These are phyloP conservation scores for Oreohelix idahoensis DNA, from an alignment of 1,140 invertebrate species.

Conservation along the genomic window DNA sequence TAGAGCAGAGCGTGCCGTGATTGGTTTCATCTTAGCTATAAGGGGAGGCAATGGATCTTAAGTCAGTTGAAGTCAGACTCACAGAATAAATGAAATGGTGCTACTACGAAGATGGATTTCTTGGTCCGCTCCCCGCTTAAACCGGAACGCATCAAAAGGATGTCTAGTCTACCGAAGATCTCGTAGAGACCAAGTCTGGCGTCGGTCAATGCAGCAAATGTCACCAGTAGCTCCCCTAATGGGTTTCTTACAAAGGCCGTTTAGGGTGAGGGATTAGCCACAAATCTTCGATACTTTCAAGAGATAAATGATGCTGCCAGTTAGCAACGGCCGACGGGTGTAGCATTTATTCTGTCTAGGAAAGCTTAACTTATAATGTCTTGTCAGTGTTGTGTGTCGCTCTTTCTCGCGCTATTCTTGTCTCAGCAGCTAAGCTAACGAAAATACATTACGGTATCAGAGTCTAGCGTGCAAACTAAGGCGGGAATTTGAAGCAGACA, in stretches of 20 bases:
- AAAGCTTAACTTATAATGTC: background rate
- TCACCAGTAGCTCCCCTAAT: constrained; percentile 7
- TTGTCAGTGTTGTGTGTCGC: constrained; percentile 1
- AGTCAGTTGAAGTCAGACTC: constrained; percentile 6
- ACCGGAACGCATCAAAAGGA: constrained; percentile 11
- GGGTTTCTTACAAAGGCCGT: constrained; percentile 6
- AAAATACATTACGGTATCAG: constrained; percentile 7
- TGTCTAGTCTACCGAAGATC: constrained; percentile 3
- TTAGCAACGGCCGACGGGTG: background rate
- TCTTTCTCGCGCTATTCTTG: background rate
- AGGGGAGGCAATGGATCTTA: background rate
- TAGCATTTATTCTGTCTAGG: constrained; percentile 15
- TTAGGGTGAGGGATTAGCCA: background rate
- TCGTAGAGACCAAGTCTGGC: background rate
- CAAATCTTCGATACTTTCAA: constrained; percentile 2
- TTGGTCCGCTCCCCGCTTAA: background rate
- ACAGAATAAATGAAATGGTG: background rate
- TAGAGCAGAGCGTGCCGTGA: background rate
- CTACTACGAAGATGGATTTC: background rate
- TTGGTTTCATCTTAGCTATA: background rate
- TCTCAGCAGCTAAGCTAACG: constrained; percentile 6
- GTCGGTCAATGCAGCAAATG: constrained; percentile 16
- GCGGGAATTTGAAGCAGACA: background rate
- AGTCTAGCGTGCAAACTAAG: background rate
- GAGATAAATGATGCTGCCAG: constrained; percentile 16